Base-by-base conservation (phyloP, 2,797 vertebrate genomes). In the Falco concolor region DNA sequence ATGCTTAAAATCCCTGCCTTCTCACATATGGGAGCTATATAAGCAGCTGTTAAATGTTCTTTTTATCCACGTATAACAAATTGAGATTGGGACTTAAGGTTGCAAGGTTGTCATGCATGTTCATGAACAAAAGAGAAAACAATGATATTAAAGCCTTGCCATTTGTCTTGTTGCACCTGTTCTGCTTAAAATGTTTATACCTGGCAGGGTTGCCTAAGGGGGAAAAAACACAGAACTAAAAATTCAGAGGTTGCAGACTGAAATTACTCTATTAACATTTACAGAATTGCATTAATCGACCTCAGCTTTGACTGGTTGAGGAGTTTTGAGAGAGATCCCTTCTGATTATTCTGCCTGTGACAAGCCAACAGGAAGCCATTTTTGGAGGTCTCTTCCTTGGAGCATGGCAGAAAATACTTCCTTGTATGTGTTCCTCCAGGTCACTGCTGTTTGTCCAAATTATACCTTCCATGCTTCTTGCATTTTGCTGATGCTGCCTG, bases 21-120 rank as follows among this genome's bases (percentile, higher is more conserved):
- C 25, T 44, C 1, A 0, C n/a, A 6, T 13, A 8, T 34, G 11
- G 18, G n/a, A 73, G 47, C 19, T 70, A 3, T 38, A 4, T 28
- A 59, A 82, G 21, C 7, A 20, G 6, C 22, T 84, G 36, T 63
- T 81, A 67, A 84, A 56, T 49, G 13, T 65, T 63, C n/a, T 73
- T 90, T 79, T 60, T 36, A 56, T 34, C 38, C 32, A 40, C 1
- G 1, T 21, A 6, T 7, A 61, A 57, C 34, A 63, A 87, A 59
- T 0, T 19, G 27, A 60, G 27, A 64, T 52, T 79, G 47, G 36
- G 23, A 59, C 18, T 64, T 81, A 16, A 15, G 42, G 42, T 8
- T 54, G 32, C 1, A 3, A 81, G n/a, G 18, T 23, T 60, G 13
- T 68, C 21, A 5, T 19, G 19, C 1, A 2, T 5, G 6, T 50